Conservation (phyloP, 2,888 invertebrate genomes). For the Tenthredo livida region DNA sequence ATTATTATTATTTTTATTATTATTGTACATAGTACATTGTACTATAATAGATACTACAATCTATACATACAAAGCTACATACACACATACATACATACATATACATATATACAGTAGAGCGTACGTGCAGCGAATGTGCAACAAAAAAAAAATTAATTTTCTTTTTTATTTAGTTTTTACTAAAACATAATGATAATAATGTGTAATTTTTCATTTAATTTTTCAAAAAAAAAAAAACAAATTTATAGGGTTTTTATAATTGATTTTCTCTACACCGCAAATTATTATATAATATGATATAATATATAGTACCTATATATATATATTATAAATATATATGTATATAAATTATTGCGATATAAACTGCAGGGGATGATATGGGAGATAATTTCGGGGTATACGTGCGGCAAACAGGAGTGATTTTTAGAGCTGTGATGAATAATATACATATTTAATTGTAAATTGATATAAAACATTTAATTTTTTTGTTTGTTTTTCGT, state of each 20-base stretch:
- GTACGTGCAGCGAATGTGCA: constrained; percentile 19
- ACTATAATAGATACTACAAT: not conserved
- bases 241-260: not conserved
- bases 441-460: constrained; percentile 30
- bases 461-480: constrained; percentile 27
- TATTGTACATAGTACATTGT: constrained; percentile 18
- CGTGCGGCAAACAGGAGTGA: constrained; percentile 62
- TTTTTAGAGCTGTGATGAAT: constrained; percentile 55
- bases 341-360: too few species aligned
- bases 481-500: not conserved
- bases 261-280: not conserved
- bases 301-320: too few species aligned
- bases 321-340: too few species aligned
- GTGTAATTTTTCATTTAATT: not conserved
- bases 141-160: too few species aligned
- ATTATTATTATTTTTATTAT: constrained; percentile 20
- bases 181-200: not conserved
- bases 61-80: not conserved
- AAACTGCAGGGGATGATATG: not conserved
- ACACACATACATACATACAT: not conserved
- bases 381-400: not conserved
- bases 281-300: not conserved
- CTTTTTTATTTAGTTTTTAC: not conserved
- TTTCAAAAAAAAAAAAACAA: not conserved
- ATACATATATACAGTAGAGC: not conserved